Evolutionary conservation across 2,888 invertebrate genomes (phyloP).

Genomic region (Leptopilina drosophilae): DNA sequence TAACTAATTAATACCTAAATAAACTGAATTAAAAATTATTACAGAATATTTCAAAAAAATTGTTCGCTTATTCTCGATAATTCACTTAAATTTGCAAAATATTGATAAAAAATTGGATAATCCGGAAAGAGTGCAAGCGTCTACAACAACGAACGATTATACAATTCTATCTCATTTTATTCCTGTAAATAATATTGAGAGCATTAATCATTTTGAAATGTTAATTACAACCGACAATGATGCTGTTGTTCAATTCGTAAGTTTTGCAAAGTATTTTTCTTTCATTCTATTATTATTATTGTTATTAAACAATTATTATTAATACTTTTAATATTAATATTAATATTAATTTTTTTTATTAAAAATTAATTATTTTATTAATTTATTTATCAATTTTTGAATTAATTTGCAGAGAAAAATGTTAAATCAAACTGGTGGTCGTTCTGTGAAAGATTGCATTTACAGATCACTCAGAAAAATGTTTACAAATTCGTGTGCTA

Average conservation of each 20-base stretch:
- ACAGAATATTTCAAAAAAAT: slow-evolving; percentile 35
- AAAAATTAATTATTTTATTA: no score
- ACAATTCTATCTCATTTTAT: slow-evolving; percentile 30
- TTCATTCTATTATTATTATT: no score
- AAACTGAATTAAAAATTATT: background rate
- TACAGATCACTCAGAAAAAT: slow-evolving; percentile 21
- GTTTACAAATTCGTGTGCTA: slow-evolving; percentile 24
- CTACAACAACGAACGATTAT: background rate
- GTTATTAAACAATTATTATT: no score
- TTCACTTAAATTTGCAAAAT: slow-evolving; percentile 14
- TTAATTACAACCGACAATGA: slow-evolving; percentile 21
- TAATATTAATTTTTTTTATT: no score
- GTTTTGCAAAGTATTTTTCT: background rate
- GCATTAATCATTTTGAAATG: slow-evolving; percentile 32
- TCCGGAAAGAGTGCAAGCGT: background rate
- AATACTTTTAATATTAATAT: no score
- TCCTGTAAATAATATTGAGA: slow-evolving; percentile 21
- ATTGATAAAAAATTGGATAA: slow-evolving; percentile 31
- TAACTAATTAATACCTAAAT: background rate
- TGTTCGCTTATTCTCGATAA: background rate
- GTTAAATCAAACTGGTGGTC: slow-evolving; percentile 36
- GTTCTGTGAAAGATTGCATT: slow-evolving; percentile 17
- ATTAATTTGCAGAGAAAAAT: slow-evolving; percentile 28
- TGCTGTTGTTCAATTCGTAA: slow-evolving; percentile 31
- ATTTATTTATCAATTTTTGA: background rate